Evolutionary conservation across 2,888 invertebrate species (phyloP).

Genomic region (Mesodorylaimus sp.): DNA sequence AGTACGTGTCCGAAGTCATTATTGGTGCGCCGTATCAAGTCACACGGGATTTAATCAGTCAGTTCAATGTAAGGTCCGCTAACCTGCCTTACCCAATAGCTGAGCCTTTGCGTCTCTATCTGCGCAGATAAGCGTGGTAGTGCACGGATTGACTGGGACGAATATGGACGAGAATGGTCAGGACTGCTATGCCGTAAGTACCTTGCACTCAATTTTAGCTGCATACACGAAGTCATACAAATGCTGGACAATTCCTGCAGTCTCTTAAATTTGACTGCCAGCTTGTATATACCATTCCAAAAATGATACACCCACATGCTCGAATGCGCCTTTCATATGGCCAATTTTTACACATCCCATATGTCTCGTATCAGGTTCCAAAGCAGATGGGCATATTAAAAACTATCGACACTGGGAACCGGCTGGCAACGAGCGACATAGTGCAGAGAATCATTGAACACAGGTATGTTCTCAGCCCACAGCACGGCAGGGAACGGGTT

Average conservation of each 20-base stretch:
- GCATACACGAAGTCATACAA: background rate
- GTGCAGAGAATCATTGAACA: conserved; percentile 3
- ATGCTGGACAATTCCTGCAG: no score
- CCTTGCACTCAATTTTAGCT: background rate
- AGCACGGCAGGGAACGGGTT: no score
- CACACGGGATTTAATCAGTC: conserved; percentile 2
- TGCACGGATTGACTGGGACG: conserved; percentile 1
- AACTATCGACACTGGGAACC: conserved; percentile 8
- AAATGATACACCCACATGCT: no score
- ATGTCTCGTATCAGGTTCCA: conserved; percentile 10
- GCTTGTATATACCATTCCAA: no score
- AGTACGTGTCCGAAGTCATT: conserved; percentile 10
- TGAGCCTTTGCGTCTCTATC: background rate
- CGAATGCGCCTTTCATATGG: no score
- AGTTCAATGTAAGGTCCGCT: conserved; percentile 10
- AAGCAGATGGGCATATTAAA: conserved; percentile 9
- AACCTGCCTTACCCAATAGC: background rate
- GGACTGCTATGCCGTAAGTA: background rate
- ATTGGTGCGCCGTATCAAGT: conserved; percentile 9
- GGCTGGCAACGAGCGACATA: conserved; percentile 4
- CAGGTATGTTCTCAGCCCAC: no score
- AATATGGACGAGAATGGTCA: background rate
- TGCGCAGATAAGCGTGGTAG: background rate
- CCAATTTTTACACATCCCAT: no score
- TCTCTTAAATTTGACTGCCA: no score